Percentiles rank a stretch among this genome's conserved stretches.
Evolutionary conservation across 2,797 vertebrate species (phyloP).

Genomic region (Pteronotus mesoamericanus): DNA sequence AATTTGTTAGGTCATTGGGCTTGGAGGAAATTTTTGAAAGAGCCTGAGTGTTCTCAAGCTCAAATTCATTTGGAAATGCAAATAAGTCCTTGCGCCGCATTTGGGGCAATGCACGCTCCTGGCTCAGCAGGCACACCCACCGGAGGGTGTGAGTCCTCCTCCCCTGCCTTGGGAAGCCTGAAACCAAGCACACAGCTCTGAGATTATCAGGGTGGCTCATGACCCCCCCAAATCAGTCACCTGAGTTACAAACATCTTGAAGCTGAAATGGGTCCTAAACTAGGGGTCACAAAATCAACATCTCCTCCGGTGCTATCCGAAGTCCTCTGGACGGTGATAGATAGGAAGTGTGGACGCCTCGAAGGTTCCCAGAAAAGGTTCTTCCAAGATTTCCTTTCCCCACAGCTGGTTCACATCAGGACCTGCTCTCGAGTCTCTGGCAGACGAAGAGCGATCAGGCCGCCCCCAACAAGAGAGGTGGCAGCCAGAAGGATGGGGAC

Average conservation of each 20-base stretch:
- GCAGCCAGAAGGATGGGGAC: constrained; percentile 96
- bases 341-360: background rate
- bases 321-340: background rate
- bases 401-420: constrained; percentile 87
- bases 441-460: constrained; percentile 92
- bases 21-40: fast-evolving
- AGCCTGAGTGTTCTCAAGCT: background rate
- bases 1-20: background rate
- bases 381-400: background rate
- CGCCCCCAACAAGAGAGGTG: constrained; percentile 92
- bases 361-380: constrained; percentile 36
- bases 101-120: background rate
- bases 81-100: constrained; percentile 6
- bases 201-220: background rate
- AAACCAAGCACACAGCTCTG: constrained; percentile 58
- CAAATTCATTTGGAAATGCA: constrained; percentile 35
- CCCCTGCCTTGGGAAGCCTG: background rate
- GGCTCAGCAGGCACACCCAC: background rate
- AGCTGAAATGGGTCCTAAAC: constrained; percentile 64
- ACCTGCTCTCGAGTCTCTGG: constrained; percentile 96
- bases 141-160: background rate
- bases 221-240: constrained; percentile 60
- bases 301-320: background rate
- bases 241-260: constrained; percentile 53
- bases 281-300: constrained; percentile 13